phyloP scores from a whole-genome alignment of 2,113 vertebrate species.

The Aleadryas rufinucha region DNA sequence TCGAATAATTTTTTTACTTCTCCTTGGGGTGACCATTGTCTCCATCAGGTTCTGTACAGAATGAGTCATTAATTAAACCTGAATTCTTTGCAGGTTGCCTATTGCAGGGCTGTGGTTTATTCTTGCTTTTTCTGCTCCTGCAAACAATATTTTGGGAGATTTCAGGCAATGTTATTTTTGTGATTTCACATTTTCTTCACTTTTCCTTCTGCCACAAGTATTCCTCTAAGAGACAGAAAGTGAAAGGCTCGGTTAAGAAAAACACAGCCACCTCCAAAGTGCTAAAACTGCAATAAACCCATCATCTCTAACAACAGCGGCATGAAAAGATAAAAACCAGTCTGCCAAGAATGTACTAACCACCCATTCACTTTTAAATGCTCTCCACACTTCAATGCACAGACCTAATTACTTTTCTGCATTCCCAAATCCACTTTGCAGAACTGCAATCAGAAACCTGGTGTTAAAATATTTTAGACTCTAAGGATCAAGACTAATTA shows the following conservation, averaged over 20 bases:
- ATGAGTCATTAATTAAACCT: conserved; percentile 73
- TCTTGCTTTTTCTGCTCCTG: conserved; percentile 59
- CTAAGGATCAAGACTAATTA: conserved; percentile 97
- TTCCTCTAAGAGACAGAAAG: conserved; percentile 69
- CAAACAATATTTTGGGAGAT: conserved; percentile 50
- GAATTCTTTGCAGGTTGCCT: conserved; percentile 67
- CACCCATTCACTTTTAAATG: conserved; percentile 98
- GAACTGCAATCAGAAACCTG: conserved; percentile 90
- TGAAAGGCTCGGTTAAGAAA: conserved; percentile 75
- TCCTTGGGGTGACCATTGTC: conserved; percentile 71
- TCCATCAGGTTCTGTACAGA: conserved; percentile 58
- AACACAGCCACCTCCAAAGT: conserved; percentile 85
- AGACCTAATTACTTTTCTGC: conserved; percentile 95
- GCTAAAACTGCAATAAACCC: conserved; percentile 98
- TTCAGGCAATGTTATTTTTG: conserved; percentile 45
- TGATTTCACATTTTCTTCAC: conserved; percentile 48
- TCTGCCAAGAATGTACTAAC: conserved; percentile 89
- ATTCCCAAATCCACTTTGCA: conserved; percentile 90
- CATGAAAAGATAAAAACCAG: conserved; percentile 90
- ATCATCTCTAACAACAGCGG: conserved; percentile 95
- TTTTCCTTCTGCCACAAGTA: conserved; percentile 58
- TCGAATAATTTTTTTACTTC: conserved; percentile 65
- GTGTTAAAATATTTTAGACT: conserved; percentile 95
- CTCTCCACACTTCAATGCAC: conserved; percentile 94
- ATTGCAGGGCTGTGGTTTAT: conserved; percentile 39